Base-by-base conservation (phyloP, 2,797 vertebrate genomes). In the Syndactyla subalaris region DNA sequence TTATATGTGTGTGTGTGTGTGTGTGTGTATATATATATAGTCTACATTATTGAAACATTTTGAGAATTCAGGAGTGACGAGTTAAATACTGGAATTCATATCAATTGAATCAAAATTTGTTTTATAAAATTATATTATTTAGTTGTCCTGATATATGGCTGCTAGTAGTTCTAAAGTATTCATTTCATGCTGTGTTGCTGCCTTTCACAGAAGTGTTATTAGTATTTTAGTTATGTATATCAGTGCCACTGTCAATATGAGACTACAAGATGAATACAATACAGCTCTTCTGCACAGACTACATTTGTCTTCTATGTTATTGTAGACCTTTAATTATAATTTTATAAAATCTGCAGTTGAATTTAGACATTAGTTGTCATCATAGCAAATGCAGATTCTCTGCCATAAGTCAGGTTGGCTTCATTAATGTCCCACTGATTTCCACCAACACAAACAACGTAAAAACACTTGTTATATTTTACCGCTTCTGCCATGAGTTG, bases 201-300 rank as follows among this genome's bases (percentile, higher is more conserved):
- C 88, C 55, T 96, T 95, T 87, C 63, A 63, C 78, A 81, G 81
- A 93, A 49, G 54, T 93, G 55, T 92, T 96, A 90, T 87, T 96
- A 74, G 57, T 89, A 91, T 83, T 94, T 93, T 87, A 95, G 80
- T 95, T 93, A 94, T 38, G 52, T 63, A 27, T 95, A 85, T 67
- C 58, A 93, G 36, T 83, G 61, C 88, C 89, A 82, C 84, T 93
- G 93, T 92, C 92, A 94, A 84, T 86, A 57, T 62, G 85, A 91
- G 92, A 49, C 68, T n/a, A 63, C 46, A 85, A 90, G 94, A 93
- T 48, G 54, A 97, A 91, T 66, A 46, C 18, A 82, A 41, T 83
- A 72, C 63, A 77, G 22, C 46, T 94, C 52, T 77, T 62, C 62
- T 77, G 38, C 57, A 70, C 78, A 95, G 59, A 72, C 54, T 39